Base-by-base conservation (phyloP, 2,888 invertebrate species). In the Bombylius major region DNA sequence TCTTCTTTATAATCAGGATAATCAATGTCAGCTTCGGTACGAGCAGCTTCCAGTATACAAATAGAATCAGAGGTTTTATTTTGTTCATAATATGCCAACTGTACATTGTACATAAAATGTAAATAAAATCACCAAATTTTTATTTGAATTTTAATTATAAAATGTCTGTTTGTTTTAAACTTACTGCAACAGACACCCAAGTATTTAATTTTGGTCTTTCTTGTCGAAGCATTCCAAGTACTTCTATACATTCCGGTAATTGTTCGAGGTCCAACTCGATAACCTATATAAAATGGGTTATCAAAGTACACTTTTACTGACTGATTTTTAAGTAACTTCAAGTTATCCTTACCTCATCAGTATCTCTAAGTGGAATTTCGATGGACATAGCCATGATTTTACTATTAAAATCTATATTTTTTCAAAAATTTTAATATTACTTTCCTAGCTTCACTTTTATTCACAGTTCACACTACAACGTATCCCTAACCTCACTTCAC, bases 1-100 rank as follows among this genome's bases (percentile, higher is more conserved):
- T 98, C 98, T 65, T 91, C 88, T 70, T 97, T 97, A 79, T 84
- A 92, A 69, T 96, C 95, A 54, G 86, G 76, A 65, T 94, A 95
- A 58, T 88, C 84, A 67, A 85, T 81, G 69, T 89, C 89, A 6
- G 92, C 94, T 67, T 94, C 91, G 42, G 80, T 78, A 53, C 90
- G 80, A 11, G 96, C 93, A 8, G 86, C 79, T 72, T 99, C 98
- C 67, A 99, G 76, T 62, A 99, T 89, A 68, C 89, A 89, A 63
- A 97, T 89, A 73, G 99, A 99, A 67, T 95, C 96, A 65, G 89
- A 85, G 47, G 91, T 86, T 69, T 91, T 91, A 53, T 82, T 85
- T 78, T 94, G 92, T 70, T 95, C 94, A 75, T 97, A 97, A 73
- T 98, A 99, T 61, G 95, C 98, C 66, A 96, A 79, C 96, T 96